phyloP scores from a whole-genome alignment of 2,888 invertebrate genomes.

The Protonemura montana region DNA sequence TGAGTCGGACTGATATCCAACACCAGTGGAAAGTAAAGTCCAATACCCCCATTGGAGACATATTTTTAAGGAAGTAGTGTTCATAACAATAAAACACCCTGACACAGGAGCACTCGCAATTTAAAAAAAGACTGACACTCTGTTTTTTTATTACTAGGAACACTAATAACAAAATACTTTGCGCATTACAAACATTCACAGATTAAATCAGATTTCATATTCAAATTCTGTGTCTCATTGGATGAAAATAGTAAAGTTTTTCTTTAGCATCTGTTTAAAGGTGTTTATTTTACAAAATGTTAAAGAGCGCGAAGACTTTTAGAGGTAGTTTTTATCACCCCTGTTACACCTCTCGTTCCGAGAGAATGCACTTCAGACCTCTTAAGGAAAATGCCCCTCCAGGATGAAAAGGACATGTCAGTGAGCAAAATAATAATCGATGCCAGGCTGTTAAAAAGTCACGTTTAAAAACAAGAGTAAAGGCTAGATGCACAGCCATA shows the following conservation, averaged over 20 bases:
- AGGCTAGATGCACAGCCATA: neutral
- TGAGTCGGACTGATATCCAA: too few species aligned
- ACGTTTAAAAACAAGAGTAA: neutral
- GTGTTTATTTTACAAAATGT: too few species aligned
- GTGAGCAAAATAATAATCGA: conserved; percentile 3
- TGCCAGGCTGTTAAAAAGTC: neutral
- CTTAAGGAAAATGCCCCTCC: neutral
- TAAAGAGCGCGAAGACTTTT: too few species aligned
- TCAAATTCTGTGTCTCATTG: too few species aligned
- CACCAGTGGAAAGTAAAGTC: too few species aligned
- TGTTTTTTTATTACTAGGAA: neutral
- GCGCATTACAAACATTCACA: neutral
- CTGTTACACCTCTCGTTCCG: neutral
- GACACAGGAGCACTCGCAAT: too few species aligned
- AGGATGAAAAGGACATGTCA: neutral
- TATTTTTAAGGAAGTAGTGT: too few species aligned
- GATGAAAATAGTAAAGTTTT: too few species aligned
- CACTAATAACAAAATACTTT: neutral
- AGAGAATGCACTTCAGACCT: neutral
- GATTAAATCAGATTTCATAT: neutral
- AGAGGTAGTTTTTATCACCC: neutral
- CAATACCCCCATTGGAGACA: too few species aligned
- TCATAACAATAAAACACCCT: too few species aligned
- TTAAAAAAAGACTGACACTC: too few species aligned
- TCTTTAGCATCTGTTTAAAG: too few species aligned